A percentile compares a stretch with the other conserved stretches of the same genome.
These are phyloP conservation scores for Argya squamiceps DNA, from an alignment of 2,797 vertebrate species.

Conservation along the genomic window DNA sequence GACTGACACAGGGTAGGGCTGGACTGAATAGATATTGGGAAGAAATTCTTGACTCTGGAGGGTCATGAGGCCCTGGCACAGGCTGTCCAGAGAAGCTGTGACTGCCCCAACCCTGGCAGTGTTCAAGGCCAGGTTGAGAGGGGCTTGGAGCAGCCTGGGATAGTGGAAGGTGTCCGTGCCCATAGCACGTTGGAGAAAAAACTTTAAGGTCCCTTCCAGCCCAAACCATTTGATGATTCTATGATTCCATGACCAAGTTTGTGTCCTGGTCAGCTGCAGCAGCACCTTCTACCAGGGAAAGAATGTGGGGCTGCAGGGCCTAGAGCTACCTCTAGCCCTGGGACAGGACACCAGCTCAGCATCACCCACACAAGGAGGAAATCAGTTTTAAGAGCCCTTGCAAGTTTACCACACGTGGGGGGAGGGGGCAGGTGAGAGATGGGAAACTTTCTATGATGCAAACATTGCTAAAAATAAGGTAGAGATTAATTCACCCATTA, in stretches of 20 bases:
- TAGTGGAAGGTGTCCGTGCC: neutral
- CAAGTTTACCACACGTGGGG: rapidly evolving
- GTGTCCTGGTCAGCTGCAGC: neutral
- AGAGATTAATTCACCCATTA: neutral
- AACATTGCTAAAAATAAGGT: neutral
- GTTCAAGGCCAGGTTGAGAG: neutral
- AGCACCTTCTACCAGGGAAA: neutral
- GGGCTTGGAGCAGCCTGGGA: neutral
- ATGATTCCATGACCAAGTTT: neutral
- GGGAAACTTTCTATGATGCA: constrained; percentile 1
- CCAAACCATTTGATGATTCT: neutral
- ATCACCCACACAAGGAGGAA: neutral
- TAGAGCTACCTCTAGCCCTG: neutral
- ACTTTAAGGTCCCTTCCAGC: neutral
- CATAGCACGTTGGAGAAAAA: neutral
- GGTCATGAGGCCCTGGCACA: neutral
- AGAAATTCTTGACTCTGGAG: neutral
- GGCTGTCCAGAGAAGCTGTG: neutral
- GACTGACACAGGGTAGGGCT: neutral
- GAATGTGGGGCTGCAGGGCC: neutral
- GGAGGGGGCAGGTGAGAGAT: neutral
- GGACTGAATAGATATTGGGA: neutral
- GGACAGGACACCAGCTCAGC: neutral
- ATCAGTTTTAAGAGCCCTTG: neutral
- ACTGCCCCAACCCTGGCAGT: neutral